Conservation (phyloP, 2,888 invertebrate species). For the Nomada fabriciana region DNA sequence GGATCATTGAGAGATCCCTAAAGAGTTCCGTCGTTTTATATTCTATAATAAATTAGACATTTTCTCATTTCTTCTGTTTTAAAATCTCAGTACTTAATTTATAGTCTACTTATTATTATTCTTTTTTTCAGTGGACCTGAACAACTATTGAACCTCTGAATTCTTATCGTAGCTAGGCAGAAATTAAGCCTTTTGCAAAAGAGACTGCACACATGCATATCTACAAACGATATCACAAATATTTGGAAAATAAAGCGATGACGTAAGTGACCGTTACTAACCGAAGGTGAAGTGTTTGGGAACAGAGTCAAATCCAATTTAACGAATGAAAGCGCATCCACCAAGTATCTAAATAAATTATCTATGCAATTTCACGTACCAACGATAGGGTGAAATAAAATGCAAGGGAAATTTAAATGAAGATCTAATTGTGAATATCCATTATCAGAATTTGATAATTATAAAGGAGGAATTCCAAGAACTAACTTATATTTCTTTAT, state of each 20-base stretch:
- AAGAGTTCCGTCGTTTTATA: too few relatives aligned
- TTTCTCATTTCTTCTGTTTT: too few relatives aligned
- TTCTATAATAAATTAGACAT: too few relatives aligned
- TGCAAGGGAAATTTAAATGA: not conserved
- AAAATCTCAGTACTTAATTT: too few relatives aligned
- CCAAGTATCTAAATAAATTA: slow-evolving; percentile 22
- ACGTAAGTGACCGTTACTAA: slow-evolving; percentile 25
- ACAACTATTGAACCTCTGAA: not conserved
- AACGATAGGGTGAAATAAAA: not conserved
- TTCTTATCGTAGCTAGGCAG: not conserved
- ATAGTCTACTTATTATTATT: too few relatives aligned
- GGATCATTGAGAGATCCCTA: too few relatives aligned
- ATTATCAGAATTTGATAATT: not conserved
- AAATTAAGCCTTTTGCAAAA: not conserved
- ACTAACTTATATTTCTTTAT: too few relatives aligned
- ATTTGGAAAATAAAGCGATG: slow-evolving; percentile 39
- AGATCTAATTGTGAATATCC: not conserved
- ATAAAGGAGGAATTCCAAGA: not conserved
- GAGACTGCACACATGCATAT: not conserved
- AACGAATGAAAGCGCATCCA: not conserved
- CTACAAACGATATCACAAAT: slow-evolving; percentile 26
- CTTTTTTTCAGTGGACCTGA: too few relatives aligned
- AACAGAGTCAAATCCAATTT: slow-evolving; percentile 25
- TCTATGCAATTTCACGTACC: not conserved
- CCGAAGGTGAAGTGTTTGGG: slow-evolving; percentile 26